Base-by-base conservation (phyloP, 2,888 invertebrate genomes). In the Agrilus mali region DNA sequence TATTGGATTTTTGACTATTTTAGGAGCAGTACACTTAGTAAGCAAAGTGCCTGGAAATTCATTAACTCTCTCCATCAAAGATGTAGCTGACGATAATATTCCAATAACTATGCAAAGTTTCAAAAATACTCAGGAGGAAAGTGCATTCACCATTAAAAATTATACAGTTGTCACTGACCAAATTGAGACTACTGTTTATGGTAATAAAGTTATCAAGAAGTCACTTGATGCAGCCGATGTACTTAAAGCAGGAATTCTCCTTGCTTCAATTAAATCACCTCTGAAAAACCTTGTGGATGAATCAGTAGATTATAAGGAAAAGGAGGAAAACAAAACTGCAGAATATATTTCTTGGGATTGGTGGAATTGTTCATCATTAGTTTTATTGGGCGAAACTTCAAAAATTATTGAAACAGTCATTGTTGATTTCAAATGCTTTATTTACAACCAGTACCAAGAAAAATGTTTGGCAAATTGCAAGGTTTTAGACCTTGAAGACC, bases 11-110 rank as follows among this genome's bases (percentile, higher is more conserved):
- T 58, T 77, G 33, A 75, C 78, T 4, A 61, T 82, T 36, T 54
- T 79, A 37, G 76, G 77, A 27, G 77, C 80, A n/a, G 59, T 74
- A 47, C 70, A 68, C 50, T 59, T 74, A 48, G 69, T 67, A 36
- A 72, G 71, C 49, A 67, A 71, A 51, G 61, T 74, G 48, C 72
- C 73, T 4, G 72, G 73, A 33, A 70, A 68, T 36, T 60, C 64
- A 3, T 10, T 27, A 10, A 27, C 27, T 27, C 27, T 40, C 57
- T 71, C 7, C 56, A 48, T 43, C 40, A 38, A 16, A 20, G 31
- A 8, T 14, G 17, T 12, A 16, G 20, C 38, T 10, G 12, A 38
- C 12, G 14, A 15, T 7, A 10, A 12, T 15, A 15, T 40, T 12
- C 6, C 7, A 13, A 17, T n/a, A 7, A 13, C 3, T 7, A 7